A percentile compares a stretch with the other conserved stretches of the same genome.
phyloP scores from a whole-genome alignment of 1,140 invertebrate species.

The Pogonomyrmex californicus region DNA sequence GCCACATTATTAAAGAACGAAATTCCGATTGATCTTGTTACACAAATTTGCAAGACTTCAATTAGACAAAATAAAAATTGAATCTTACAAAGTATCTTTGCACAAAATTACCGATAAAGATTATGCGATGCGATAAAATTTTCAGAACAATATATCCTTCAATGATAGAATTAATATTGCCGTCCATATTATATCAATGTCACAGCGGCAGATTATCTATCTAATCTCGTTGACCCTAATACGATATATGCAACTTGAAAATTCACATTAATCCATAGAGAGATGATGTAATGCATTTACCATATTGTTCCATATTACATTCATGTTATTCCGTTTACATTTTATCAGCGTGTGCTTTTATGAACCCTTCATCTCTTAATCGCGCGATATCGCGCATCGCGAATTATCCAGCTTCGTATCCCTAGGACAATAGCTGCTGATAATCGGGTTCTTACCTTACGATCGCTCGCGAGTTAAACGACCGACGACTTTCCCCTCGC shows the following conservation, averaged over 20 bases:
- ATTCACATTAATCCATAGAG: not conserved
- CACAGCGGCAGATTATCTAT: not conserved
- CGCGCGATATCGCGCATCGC: not conserved
- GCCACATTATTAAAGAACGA: constrained; percentile 16
- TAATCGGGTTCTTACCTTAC: not conserved
- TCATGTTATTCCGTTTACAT: not conserved
- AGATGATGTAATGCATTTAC: not conserved
- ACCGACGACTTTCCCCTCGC: constrained; percentile 29
- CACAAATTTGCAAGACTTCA: not conserved
- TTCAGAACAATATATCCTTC: not conserved
- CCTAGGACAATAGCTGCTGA: not conserved
- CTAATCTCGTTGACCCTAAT: not conserved
- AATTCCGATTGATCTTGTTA: constrained; percentile 7
- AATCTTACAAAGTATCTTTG: not conserved
- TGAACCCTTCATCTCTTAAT: not conserved
- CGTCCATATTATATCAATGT: too few relatives aligned
- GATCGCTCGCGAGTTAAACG: constrained; percentile 32
- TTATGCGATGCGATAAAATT: not conserved
- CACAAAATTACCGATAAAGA: not conserved
- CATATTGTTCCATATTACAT: not conserved
- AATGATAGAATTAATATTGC: not conserved
- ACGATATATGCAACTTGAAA: not conserved
- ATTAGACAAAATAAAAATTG: not conserved
- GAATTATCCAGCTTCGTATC: not conserved
- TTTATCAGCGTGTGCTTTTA: not conserved